Base-by-base conservation (phyloP, 2,888 invertebrate genomes). In the Helleia helle region DNA sequence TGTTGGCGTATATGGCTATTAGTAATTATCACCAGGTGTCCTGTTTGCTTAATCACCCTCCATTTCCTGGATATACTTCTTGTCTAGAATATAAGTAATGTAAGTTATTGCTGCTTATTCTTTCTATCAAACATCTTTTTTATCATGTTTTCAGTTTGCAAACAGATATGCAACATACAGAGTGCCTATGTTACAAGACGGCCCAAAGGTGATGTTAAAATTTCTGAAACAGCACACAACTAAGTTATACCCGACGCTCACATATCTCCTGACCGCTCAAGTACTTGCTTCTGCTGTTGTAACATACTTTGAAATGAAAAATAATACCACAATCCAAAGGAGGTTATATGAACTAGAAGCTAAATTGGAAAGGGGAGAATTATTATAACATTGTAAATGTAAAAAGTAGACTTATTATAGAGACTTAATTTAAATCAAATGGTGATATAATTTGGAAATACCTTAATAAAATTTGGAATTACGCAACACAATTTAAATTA, bases 71-170 rank as follows among this genome's bases (percentile, higher is more conserved):
- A n/a, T n/a, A n/a, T n/a, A n/a, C n/a, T n/a, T n/a, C n/a, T n/a
- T n/a, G n/a, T n/a, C n/a, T n/a, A n/a, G n/a, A n/a, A n/a, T n/a
- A n/a, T n/a, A n/a, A n/a, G n/a, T n/a, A n/a, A n/a, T n/a, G n/a
- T n/a, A n/a, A n/a, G n/a, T n/a, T n/a, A n/a, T n/a, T n/a, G n/a
- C n/a, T n/a, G n/a, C n/a, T n/a, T n/a, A n/a, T n/a, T n/a, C n/a
- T n/a, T n/a, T n/a, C n/a, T n/a, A n/a, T n/a, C n/a, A n/a, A n/a
- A n/a, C n/a, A n/a, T n/a, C n/a, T n/a, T n/a, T n/a, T n/a, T n/a
- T n/a, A n/a, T n/a, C n/a, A n/a, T n/a, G n/a, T 47, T 86, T 86
- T 49, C 73, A 89, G 90, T 77, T 90, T 48, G 90, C 90, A 17
- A 81, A 86, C 37, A 79, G 87, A 43, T 88, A 88, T 60, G 77